Conservation (phyloP, 2,888 invertebrate genomes). For the Himalopsyche anomala region DNA sequence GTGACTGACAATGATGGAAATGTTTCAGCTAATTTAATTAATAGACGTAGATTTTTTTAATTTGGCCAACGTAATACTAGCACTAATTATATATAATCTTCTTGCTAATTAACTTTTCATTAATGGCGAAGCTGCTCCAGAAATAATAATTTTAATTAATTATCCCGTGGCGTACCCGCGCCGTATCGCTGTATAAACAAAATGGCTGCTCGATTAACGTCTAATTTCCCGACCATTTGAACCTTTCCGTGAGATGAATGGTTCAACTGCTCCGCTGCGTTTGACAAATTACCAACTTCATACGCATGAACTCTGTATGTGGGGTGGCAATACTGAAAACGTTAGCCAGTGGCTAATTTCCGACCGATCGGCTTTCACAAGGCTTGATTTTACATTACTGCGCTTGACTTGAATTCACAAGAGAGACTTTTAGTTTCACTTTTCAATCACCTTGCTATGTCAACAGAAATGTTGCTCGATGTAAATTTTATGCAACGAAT, state of each 20-base stretch:
- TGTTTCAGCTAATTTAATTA: too few species aligned
- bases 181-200: conserved; percentile 23
- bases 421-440: too few species aligned
- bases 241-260: background rate
- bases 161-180: background rate
- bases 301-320: background rate
- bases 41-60: background rate
- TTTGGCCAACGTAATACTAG: background rate
- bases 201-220: conserved; percentile 8
- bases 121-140: background rate
- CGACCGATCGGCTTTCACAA: conserved; percentile 4
- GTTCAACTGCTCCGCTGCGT: background rate
- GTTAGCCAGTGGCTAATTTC: background rate
- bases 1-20: too few species aligned
- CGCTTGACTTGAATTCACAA: too few species aligned
- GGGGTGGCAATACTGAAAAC: background rate
- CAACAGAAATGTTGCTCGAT: too few species aligned
- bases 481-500: too few species aligned
- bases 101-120: background rate
- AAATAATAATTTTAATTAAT: conserved; percentile 12
- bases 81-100: background rate
- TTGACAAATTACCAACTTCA: conserved; percentile 16
- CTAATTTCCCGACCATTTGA: conserved; percentile 14
- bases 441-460: too few species aligned
- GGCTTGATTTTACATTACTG: background rate